A percentile compares a stretch with the other conserved stretches of the same genome.
phyloP scores from a whole-genome alignment of 2,888 invertebrate species.

The Aphidoletes aphidimyza region DNA sequence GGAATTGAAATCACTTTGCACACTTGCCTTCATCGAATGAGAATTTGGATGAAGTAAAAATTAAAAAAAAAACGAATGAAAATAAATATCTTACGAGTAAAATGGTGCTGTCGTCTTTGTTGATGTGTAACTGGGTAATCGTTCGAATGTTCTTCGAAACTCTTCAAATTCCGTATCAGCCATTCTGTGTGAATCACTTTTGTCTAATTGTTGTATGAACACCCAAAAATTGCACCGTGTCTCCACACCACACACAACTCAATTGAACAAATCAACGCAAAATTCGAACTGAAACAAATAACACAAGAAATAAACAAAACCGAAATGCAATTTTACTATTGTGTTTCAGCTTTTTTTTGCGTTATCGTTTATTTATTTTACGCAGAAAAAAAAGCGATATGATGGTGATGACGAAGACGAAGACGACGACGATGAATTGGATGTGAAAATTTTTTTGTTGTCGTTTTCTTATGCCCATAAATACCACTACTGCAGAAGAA shows the following conservation, averaged over 20 bases:
- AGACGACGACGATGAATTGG: conserved; percentile 27
- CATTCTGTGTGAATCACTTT: conserved; percentile 69
- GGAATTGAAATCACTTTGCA: neutral
- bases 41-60: neutral
- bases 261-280: neutral
- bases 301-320: neutral
- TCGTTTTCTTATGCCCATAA: neutral
- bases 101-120: conserved; percentile 82
- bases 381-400: conserved; percentile 5
- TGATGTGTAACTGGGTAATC: conserved; percentile 81
- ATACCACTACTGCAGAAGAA: neutral
- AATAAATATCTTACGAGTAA: conserved; percentile 82
- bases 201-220: neutral
- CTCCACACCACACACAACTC: neutral
- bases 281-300: neutral
- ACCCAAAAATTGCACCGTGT: neutral
- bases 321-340: neutral
- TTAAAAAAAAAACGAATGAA: neutral
- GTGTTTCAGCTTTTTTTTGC: neutral
- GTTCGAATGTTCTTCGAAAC: conserved; percentile 87
- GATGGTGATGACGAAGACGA: conserved; percentile 31
- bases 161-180: conserved; percentile 94
- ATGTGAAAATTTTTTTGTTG: conserved; percentile 13
- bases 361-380: neutral
- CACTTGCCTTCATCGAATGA: neutral